Evolutionary conservation across 2,888 invertebrate species (phyloP), one percentile per base, ranked within the genome.

Genomic region (Dynastes grantii): DNA sequence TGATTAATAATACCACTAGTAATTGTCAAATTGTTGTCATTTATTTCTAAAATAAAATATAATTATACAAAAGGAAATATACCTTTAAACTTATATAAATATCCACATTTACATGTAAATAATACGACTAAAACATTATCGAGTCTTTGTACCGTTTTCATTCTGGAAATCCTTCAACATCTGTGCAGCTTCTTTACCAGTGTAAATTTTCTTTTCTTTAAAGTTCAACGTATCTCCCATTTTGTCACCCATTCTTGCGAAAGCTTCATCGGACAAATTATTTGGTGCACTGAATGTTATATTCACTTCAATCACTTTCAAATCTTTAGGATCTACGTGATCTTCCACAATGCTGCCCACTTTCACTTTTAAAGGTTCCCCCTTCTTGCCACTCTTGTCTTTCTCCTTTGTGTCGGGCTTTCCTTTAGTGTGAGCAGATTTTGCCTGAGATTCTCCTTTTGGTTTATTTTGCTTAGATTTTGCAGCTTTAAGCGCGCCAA

Each of bases 231-330:
- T 87, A 82, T 88, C 88, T 11, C 86, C 85, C 22, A 89, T 83
- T 51, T 84, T 83, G 84, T 89, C 90, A 2, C 89, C 90, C 84
- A 88, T 85, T 49, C 85, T 85, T 80, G 89, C 88, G 79, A 86
- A 88, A 1, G 87, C 88, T 49, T 83, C 85, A 80, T 90, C 90
- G 2, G 89, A 87, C 76, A 88, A 78, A 82, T 88, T 87, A 32
- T 85, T 76, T 1, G 84, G 79, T 53, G 84, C 79, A 77, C 85
- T 84, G 78, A 86, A 84, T 82, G 85, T 86, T 68, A 89, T 80
- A 11, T 87, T 87, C 53, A 86, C 84, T 79, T 85, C 84, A 65
- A 87, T 85, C 51, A 88, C 78, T 80, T 86, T 86, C 65, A 88
- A 83, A 76, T 87, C 85, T 32, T 84, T 84, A 45, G 84, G 81